Conservation (phyloP, 2,797 vertebrate species). For the Pangasius sanitwongsei region DNA sequence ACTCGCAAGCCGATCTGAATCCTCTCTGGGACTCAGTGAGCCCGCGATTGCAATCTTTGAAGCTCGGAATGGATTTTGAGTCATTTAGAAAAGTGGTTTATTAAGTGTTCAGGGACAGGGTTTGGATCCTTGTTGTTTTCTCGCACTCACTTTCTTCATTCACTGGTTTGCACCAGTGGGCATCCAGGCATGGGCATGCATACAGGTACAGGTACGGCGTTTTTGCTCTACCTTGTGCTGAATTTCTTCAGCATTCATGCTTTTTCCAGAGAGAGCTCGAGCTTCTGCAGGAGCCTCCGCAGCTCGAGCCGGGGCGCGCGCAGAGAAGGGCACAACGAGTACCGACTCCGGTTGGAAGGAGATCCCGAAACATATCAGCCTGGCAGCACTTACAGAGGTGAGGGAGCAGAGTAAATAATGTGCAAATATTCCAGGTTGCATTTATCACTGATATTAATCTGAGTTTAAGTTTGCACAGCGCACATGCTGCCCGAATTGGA, state of each 20-base stretch:
- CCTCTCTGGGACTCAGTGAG: neutral
- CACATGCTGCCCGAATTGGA: neutral
- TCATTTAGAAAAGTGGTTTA: conserved; percentile 22
- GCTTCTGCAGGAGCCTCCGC: conserved; percentile 90
- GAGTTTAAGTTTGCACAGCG: neutral
- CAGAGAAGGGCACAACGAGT: conserved; percentile 90
- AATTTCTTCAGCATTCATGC: conserved; percentile 76
- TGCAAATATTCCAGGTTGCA: too few relatives aligned
- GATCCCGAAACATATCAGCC: conserved; percentile 91
- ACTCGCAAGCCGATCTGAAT: neutral
- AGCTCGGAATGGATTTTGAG: neutral
- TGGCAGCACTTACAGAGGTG: conserved; percentile 88
- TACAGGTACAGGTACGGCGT: conserved; percentile 65
- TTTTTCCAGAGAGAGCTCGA: conserved; percentile 75
- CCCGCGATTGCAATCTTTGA: neutral
- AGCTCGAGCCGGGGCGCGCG: conserved; percentile 87
- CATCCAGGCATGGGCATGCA: conserved; percentile 74
- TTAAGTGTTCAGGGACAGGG: neutral
- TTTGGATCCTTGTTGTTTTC: neutral
- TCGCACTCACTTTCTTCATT: neutral
- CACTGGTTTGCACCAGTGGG: conserved; percentile 26
- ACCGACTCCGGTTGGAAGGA: conserved; percentile 91
- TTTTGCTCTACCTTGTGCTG: conserved; percentile 77
- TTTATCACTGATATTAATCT: neutral
- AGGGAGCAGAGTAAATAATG: neutral